Percentiles rank a stretch among this genome's conserved stretches.
Conservation (phyloP, 2,113 vertebrate genomes). For the Dipodomys ordii region DNA sequence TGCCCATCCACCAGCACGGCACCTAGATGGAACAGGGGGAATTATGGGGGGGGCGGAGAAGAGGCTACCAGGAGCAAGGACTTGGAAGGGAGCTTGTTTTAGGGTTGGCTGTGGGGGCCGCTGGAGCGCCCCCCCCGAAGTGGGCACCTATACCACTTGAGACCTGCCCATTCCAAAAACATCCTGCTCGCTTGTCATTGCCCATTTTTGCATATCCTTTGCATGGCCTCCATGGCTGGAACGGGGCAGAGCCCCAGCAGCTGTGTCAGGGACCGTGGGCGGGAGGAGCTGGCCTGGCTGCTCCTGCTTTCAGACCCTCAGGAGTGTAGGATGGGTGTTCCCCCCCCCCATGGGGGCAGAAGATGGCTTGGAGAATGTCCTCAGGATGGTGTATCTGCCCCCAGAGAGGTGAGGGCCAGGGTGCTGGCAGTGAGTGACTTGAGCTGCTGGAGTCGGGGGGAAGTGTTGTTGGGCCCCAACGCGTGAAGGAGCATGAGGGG, state of each 20-base stretch:
- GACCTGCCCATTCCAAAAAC: too few species aligned
- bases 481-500: background rate
- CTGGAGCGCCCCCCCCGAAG: background rate
- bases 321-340: background rate
- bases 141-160: background rate
- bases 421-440: too few species aligned
- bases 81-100: background rate
- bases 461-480: background rate
- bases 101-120: background rate
- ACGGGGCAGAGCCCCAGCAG: background rate
- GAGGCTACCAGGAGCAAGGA: background rate
- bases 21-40: slow-evolving; percentile 80
- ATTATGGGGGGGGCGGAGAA: background rate
- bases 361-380: background rate
- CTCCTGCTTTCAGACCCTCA: background rate
- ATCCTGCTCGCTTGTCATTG: background rate
- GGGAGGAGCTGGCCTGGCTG: background rate
- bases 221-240: too few species aligned
- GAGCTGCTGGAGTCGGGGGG: background rate
- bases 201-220: background rate
- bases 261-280: background rate
- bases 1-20: slow-evolving; percentile 88
- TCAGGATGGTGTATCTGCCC: background rate
- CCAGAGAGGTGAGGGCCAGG: too few species aligned
- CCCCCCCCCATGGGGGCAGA: background rate